Evolutionary conservation across 2,113 vertebrate genomes (phyloP), one percentile per base, ranked within the genome.

Genomic region (Psephotus haematonotus): DNA sequence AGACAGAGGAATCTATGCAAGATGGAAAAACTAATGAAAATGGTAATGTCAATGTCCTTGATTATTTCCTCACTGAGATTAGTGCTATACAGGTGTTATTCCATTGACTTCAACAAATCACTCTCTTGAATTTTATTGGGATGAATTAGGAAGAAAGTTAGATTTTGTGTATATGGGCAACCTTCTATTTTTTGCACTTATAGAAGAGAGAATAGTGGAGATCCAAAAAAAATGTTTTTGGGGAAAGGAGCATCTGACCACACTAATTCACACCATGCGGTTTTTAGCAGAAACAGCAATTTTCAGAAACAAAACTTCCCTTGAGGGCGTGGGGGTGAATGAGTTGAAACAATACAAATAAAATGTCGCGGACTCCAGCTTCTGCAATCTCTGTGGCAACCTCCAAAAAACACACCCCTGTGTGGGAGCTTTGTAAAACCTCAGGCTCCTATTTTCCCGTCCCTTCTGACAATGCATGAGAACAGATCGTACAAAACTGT

Each of bases 351-450:
- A 94, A 82, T 62, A 88, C 46, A 71, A 78, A 82, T 28, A 83
- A 88, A 80, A 86, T 86, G 25, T 63, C 68, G 53, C n/a, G 7
- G 23, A 59, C 12, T 91, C 31, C 75, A 83, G 55, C 39, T 90
- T 86, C 84, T 91, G 69, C 86, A 92, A 29, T 43, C 52, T 68
- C 79, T 88, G 47, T 79, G 47, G 59, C 77, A 67, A 17, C 50
- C 20, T 49, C 28, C 24, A 53, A 68, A 84, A 64, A 39, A 5
- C 90, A 80, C n/a, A 59, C 22, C 49, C n/a, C 37, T 39, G 3
- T 72, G 88, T 92, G 63, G 84, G 81, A 92, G 59, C 67, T 85
- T 87, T 37, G 13, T 82, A 57, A 93, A 88, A 94, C 80, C 86
- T 95, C 91, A 76, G 70, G 43, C 77, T 92, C 50, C 28, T 13